Base-by-base conservation (phyloP, 2,888 invertebrate genomes). In the Sympetrum striolatum region DNA sequence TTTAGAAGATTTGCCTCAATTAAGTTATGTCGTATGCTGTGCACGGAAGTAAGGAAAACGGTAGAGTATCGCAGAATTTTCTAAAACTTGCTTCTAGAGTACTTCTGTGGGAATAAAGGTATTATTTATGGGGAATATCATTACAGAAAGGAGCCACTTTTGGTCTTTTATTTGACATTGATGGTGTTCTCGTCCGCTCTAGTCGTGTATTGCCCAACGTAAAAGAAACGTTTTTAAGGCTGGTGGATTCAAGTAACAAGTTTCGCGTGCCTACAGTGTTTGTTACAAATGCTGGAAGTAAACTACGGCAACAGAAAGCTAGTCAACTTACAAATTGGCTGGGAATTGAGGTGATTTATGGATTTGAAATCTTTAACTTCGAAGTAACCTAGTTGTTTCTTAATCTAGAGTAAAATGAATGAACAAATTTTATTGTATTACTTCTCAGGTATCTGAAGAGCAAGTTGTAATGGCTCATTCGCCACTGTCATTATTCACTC, bases 401-500 rank as follows among this genome's bases (percentile, higher is more conserved):
- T n/a, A n/a, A n/a, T n/a, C n/a, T n/a, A n/a, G n/a, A n/a, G n/a
- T n/a, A n/a, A n/a, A n/a, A n/a, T n/a, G n/a, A n/a, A n/a, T n/a
- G n/a, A n/a, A n/a, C n/a, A n/a, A n/a, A n/a, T n/a, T 25, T 31
- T 0, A 25, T 25, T 73, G 15, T 64, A 81, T 91, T 37, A 15
- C 25, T 90, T 90, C 92, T 8, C 92, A 95, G 95, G 94, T 96
- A 48, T 92, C 92, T 10, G 94, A 95, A 91, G 95, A 96, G 31
- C 96, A 96, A 93, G 95, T 96, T 8, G 94, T 96, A 1, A 95
- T 96, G 95, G 95, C 96, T 0, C 96, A 96, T 93, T 95, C 95
- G 91, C 96, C 96, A 0, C 93, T 96, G 64, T 93, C 94, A 92
- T 94, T 96, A 94, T 96, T 96, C 92, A 93, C 94, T 80, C 94